phyloP scores from a whole-genome alignment of 2,113 vertebrate species.

The Nesoenas mayeri region DNA sequence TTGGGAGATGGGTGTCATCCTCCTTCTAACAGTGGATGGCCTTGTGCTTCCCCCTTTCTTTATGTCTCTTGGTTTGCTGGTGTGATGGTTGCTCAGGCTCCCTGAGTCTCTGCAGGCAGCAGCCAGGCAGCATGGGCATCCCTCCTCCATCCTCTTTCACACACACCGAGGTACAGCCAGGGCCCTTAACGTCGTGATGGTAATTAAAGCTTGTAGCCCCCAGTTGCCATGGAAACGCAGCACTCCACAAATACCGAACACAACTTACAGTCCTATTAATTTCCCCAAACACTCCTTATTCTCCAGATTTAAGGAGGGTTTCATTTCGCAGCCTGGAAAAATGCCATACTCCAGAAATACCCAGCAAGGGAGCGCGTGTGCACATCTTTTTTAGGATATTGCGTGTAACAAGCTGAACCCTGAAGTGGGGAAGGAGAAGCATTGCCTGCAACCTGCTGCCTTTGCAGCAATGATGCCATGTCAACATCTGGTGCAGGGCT shows the following conservation, averaged over 20 bases:
- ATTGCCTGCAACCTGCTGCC: background rate
- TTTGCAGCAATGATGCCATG: background rate
- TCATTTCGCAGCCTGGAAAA: background rate
- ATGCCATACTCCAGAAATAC: background rate
- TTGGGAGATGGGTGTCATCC: rapidly evolving
- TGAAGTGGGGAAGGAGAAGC: background rate
- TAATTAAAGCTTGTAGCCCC: constrained; percentile 38
- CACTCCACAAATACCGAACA: constrained; percentile 22
- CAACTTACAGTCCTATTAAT: background rate
- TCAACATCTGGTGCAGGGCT: background rate
- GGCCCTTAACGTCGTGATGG: background rate
- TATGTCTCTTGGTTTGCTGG: background rate
- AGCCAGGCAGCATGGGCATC: background rate
- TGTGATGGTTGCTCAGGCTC: rapidly evolving
- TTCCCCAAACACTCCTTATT: background rate
- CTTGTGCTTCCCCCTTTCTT: background rate
- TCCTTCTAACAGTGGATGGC: background rate
- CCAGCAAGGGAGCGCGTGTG: rapidly evolving
- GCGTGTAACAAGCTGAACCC: background rate
- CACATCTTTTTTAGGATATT: background rate
- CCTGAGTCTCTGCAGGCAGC: background rate
- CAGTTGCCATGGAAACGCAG: constrained; percentile 46
- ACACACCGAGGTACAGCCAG: background rate
- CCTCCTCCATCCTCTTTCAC: background rate
- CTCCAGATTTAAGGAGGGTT: background rate